Conservation (phyloP, 2,888 invertebrate species). For the Gymnosoma rotundatum region DNA sequence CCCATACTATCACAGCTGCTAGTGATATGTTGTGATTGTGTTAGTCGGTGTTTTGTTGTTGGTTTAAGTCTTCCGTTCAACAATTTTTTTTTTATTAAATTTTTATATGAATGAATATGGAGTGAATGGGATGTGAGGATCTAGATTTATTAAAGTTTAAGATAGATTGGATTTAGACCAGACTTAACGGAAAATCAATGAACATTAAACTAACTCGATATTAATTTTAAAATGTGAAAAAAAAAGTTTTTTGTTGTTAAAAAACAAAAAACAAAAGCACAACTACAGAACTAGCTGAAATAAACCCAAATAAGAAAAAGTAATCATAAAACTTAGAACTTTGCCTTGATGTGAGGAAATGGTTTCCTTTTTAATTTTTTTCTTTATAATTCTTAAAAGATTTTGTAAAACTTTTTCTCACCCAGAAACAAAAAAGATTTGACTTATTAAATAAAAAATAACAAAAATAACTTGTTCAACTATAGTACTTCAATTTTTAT, state of each 20-base stretch:
- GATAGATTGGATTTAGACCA: constrained; percentile 4
- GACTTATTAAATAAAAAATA: background rate
- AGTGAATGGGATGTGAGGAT: constrained; percentile 60
- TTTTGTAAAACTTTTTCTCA: constrained; percentile 44
- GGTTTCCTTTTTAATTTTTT: constrained; percentile 38
- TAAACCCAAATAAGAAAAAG: constrained; percentile 14
- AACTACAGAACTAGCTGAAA: background rate
- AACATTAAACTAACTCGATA: constrained; percentile 22
- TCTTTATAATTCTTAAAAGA: constrained; percentile 33
- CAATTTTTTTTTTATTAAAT: constrained; percentile 12
- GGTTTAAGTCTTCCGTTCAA: constrained; percentile 51
- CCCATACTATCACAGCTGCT: constrained; percentile 28
- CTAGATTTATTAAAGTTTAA: constrained; percentile 47
- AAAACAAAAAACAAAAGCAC: background rate
- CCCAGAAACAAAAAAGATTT: constrained; percentile 65
- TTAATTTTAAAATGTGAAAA: constrained; percentile 23
- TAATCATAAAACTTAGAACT: constrained; percentile 70
- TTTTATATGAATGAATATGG: constrained; percentile 46
- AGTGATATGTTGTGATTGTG: constrained; percentile 11
- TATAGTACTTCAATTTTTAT: background rate
- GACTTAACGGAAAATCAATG: background rate
- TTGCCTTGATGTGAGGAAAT: constrained; percentile 80
- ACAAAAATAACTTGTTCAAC: background rate
- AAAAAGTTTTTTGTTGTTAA: background rate
- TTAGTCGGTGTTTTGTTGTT: constrained; percentile 15